Evolutionary conservation across 2,113 vertebrate genomes (phyloP).

Genomic region (Leptobrachium leishanense): DNA sequence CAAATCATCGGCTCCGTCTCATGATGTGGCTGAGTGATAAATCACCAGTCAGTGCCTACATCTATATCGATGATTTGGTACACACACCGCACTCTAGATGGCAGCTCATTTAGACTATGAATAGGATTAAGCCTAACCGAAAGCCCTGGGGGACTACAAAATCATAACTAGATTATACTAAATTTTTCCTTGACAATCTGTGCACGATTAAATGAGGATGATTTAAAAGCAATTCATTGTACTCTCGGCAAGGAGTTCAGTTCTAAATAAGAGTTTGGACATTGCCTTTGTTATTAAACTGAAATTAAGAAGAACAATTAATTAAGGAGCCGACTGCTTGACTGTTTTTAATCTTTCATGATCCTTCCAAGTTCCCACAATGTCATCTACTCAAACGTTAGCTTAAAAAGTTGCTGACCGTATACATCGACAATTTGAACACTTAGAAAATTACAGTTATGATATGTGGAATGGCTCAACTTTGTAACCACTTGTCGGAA

Average conservation of each 20-base stretch:
- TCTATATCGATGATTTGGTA: constrained; percentile 45
- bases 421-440: too few species aligned
- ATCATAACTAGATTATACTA: constrained; percentile 41
- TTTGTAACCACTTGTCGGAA: too few species aligned
- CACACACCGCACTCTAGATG: constrained; percentile 40
- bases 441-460: too few species aligned
- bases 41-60: constrained; percentile 43
- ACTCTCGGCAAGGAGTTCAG: constrained; percentile 9
- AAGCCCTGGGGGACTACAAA: constrained; percentile 37
- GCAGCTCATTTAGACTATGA: constrained; percentile 50
- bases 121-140: constrained; percentile 48
- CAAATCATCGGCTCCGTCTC: constrained; percentile 31
- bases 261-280: constrained; percentile 42
- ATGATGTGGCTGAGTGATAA: constrained; percentile 46
- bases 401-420: too few species aligned
- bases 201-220: constrained; percentile 46
- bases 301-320: constrained; percentile 31
- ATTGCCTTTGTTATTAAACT: constrained; percentile 33
- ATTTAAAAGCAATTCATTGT: constrained; percentile 42
- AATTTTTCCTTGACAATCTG: constrained; percentile 46
- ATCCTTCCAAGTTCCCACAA: too few species aligned
- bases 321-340: constrained; percentile 15
- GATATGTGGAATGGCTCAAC: too few species aligned
- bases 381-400: too few species aligned
- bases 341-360: constrained; percentile 9